Evolutionary conservation across 2,113 vertebrate genomes (phyloP).

Genomic region (Fregata magnificens): DNA sequence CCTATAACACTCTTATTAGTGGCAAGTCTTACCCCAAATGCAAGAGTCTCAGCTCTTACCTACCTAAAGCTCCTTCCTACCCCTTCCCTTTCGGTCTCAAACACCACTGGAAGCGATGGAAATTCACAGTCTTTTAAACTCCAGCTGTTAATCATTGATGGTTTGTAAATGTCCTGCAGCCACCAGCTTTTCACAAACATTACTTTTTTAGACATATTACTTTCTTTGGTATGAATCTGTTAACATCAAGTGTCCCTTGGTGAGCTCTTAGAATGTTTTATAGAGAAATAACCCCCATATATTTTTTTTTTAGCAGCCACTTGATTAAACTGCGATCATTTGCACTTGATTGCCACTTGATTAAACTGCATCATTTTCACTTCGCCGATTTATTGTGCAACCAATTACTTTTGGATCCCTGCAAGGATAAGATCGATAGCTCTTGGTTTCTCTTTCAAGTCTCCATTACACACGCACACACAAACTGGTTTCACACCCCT

Average conservation of each 20-base stretch:
- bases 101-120: neutral
- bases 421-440: neutral
- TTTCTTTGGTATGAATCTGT: neutral
- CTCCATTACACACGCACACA: neutral
- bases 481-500: neutral
- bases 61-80: neutral
- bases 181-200: neutral
- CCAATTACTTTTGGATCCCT: neutral
- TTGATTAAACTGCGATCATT: neutral
- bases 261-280: neutral
- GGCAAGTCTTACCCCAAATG: neutral
- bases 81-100: neutral
- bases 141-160: neutral
- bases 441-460: neutral
- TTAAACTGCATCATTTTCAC: neutral
- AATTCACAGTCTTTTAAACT: accelerated
- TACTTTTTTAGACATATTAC: neutral
- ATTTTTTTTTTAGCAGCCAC: neutral
- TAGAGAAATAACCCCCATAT: neutral
- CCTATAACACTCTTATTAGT: neutral
- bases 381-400: neutral
- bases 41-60: neutral
- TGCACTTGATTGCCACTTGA: neutral
- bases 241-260: neutral
- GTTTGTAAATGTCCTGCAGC: neutral